A percentile compares a stretch with the other conserved stretches of the same genome.
These are phyloP conservation scores for Barypeithes pellucidus DNA, from an alignment of 2,888 invertebrate genomes.

Conservation along the genomic window DNA sequence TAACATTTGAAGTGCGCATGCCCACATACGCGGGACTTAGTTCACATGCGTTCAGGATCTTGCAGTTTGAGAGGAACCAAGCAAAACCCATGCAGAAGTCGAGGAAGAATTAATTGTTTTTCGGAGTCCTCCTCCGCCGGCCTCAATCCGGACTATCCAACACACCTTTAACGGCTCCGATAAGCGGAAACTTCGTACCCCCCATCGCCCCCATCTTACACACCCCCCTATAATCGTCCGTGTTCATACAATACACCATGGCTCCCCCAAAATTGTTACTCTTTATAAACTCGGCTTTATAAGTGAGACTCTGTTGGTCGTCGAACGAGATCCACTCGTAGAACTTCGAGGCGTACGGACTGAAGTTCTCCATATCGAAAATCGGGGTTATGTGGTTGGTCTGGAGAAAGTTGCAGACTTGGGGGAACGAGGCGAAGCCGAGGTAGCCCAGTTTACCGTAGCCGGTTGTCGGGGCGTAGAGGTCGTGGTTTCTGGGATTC, in stretches of 20 bases:
- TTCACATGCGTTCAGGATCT: too few relatives aligned
- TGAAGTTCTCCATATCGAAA: constrained; percentile 80
- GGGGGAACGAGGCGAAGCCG: constrained; percentile 83
- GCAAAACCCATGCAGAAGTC: too few relatives aligned
- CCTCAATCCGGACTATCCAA: constrained; percentile 40
- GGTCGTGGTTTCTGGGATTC: constrained; percentile 78
- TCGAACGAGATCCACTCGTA: constrained; percentile 91
- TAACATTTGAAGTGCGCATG: too few relatives aligned
- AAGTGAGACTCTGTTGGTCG: constrained; percentile 78
- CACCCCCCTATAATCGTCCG: constrained; percentile 81
- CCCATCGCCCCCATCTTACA: constrained; percentile 69
- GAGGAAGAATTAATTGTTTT: too few relatives aligned
- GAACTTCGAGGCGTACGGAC: constrained; percentile 82
- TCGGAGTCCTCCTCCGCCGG: too few relatives aligned
- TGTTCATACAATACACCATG: constrained; percentile 88
- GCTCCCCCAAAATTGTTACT: constrained; percentile 81
- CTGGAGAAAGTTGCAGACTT: constrained; percentile 79
- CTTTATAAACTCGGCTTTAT: constrained; percentile 74
- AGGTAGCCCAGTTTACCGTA: constrained; percentile 78
- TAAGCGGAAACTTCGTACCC: constrained; percentile 56
- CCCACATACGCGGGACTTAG: too few relatives aligned
- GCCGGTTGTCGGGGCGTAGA: constrained; percentile 82
- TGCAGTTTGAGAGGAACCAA: too few relatives aligned
- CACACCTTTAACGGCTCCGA: constrained; percentile 55
- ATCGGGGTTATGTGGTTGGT: constrained; percentile 73